Conservation (phyloP, 1,140 invertebrate species). For the Phenacoccus solenopsis region DNA sequence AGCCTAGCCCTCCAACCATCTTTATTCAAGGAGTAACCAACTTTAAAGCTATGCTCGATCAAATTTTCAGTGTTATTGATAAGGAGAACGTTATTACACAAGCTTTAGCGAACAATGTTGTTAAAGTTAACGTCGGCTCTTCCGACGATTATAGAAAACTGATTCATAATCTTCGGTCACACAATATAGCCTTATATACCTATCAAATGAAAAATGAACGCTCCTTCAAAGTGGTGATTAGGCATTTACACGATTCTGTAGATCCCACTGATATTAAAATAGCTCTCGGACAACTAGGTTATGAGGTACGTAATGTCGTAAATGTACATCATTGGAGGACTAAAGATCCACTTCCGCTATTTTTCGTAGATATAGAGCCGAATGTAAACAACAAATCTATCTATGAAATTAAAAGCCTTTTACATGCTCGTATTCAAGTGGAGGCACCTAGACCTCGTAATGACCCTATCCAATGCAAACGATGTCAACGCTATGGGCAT, state of each 20-base stretch:
- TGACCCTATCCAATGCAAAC: slow-evolving; percentile 29
- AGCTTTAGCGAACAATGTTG: no score
- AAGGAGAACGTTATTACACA: no score
- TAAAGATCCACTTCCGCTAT: slow-evolving; percentile 29
- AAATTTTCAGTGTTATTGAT: no score
- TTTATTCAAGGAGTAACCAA: no score
- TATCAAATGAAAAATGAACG: slow-evolving; percentile 9
- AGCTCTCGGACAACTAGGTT: neutral
- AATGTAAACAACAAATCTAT: slow-evolving; percentile 32
- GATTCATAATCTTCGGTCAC: no score
- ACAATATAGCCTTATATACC: slow-evolving; percentile 1
- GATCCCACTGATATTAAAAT: neutral
- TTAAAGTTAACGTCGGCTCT: no score
- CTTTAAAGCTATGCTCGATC: no score
- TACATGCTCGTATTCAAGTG: slow-evolving; percentile 28
- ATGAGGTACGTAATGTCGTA: no score
- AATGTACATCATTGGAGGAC: neutral
- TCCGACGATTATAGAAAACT: no score
- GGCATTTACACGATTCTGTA: neutral
- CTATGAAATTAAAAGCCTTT: slow-evolving; percentile 26
- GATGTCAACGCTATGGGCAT: slow-evolving; percentile 33
- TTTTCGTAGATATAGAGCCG: slow-evolving; percentile 32
- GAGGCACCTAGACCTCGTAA: slow-evolving; percentile 31
- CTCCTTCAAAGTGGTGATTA: neutral
- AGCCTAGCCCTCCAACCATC: no score